Evolutionary conservation across 2,113 vertebrate genomes (phyloP).

Genomic region (Pelecanus crispus): DNA sequence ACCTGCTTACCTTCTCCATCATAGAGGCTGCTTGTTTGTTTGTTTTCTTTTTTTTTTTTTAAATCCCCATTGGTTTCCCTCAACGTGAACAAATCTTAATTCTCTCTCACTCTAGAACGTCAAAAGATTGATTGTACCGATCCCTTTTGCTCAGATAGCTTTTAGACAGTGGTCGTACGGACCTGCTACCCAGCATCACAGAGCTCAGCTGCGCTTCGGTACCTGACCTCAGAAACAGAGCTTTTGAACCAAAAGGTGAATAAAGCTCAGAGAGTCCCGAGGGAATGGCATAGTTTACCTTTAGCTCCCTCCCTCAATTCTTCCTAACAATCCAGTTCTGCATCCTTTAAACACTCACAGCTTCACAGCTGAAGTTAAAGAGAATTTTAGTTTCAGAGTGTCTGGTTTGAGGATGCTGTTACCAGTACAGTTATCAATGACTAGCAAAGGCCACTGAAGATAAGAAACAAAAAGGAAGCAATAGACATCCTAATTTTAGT

Average conservation of each 20-base stretch:
- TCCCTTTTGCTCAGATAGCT: not conserved
- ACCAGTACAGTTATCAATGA: not conserved
- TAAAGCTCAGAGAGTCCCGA: not conserved
- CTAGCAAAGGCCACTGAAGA: not conserved
- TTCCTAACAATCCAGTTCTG: not conserved
- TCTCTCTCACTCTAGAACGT: constrained; percentile 66
- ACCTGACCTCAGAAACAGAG: not conserved
- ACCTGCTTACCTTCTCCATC: constrained; percentile 26
- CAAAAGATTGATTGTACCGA: not conserved
- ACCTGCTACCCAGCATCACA: not conserved
- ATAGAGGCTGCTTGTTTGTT: constrained; percentile 24
- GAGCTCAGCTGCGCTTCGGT: not conserved
- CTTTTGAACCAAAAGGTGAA: not conserved
- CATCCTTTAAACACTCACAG: not conserved
- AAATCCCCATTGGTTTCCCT: constrained; percentile 61
- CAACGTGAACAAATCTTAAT: constrained; percentile 58
- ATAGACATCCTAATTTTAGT: not conserved
- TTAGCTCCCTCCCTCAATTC: not conserved
- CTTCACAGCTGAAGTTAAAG: not conserved
- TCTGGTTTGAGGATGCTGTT: not conserved
- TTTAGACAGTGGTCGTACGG: not conserved
- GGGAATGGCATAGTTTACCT: not conserved
- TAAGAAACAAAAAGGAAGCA: not conserved
- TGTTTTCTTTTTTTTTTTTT: constrained; percentile 6
- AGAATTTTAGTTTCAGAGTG: not conserved